Conservation (phyloP, 1,140 invertebrate genomes). For the Drosophila melanica region DNA sequence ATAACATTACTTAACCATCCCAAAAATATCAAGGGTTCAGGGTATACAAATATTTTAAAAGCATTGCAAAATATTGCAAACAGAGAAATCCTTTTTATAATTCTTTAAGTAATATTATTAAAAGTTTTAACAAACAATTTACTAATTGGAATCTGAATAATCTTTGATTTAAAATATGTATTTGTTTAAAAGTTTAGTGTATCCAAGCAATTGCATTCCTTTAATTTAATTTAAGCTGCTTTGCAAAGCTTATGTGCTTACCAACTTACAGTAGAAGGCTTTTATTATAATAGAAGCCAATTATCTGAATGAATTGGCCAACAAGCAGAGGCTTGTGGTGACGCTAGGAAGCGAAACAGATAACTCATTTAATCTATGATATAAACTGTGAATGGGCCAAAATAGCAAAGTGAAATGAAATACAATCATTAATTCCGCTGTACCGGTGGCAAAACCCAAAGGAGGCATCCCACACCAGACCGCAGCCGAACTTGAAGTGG, state of each 20-base stretch:
- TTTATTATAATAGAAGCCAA: conserved; percentile 17
- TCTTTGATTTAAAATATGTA: no score
- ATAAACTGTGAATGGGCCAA: conserved; percentile 18
- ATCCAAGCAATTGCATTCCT: neutral
- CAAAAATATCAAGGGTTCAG: no score
- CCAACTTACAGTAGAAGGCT: no score
- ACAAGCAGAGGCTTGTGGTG: neutral
- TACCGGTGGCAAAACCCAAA: conserved; percentile 48
- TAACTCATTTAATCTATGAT: conserved; percentile 53
- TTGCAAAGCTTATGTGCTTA: neutral
- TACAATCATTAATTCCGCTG: conserved; percentile 77
- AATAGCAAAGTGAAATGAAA: conserved; percentile 61
- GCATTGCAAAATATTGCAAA: no score
- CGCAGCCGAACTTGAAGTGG: conserved; percentile 25
- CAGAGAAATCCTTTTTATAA: no score
- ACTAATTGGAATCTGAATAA: no score
- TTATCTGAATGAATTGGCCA: conserved; percentile 21
- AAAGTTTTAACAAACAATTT: no score
- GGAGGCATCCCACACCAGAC: conserved; percentile 10
- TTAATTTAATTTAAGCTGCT: neutral
- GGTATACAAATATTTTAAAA: no score
- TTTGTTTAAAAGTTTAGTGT: no score
- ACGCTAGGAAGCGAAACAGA: conserved; percentile 20
- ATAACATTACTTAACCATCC: no score
- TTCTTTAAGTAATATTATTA: no score